These are phyloP conservation scores for Phocoena sinus DNA, from an alignment of 2,113 vertebrate genomes.

Conservation along the genomic window DNA sequence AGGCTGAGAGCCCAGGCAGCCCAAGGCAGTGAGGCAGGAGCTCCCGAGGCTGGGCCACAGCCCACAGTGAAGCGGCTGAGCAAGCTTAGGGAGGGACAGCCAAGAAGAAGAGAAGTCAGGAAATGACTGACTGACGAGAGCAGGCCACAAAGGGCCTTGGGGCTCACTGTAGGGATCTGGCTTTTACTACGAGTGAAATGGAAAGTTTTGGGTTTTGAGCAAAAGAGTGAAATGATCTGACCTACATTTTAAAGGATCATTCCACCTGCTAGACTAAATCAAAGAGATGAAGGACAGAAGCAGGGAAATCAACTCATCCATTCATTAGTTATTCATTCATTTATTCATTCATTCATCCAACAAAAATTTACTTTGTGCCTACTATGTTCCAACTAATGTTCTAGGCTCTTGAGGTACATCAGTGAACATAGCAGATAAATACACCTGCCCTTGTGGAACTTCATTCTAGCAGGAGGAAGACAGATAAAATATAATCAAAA, in stretches of 20 bases:
- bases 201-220: not conserved
- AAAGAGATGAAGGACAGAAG: not conserved
- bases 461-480: not conserved
- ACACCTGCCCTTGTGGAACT: not conserved
- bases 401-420: not conserved
- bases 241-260: not conserved
- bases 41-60: accelerated
- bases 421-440: not conserved
- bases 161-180: not conserved
- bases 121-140: not conserved
- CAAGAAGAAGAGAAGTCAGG: not conserved
- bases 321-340: not conserved
- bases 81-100: not conserved
- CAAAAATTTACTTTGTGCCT: not conserved
- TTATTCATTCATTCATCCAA: not conserved
- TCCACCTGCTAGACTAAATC: not conserved
- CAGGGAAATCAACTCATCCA: not conserved
- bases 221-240: not conserved
- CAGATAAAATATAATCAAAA: not conserved
- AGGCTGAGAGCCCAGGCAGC: not conserved
- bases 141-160: not conserved
- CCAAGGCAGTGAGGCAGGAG: no score
- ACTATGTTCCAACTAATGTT: not conserved
- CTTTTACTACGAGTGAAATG: not conserved
- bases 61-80: not conserved